These are phyloP conservation scores for Macrosteles quadrilineatus DNA, from an alignment of 1,140 invertebrate genomes.

Conservation along the genomic window DNA sequence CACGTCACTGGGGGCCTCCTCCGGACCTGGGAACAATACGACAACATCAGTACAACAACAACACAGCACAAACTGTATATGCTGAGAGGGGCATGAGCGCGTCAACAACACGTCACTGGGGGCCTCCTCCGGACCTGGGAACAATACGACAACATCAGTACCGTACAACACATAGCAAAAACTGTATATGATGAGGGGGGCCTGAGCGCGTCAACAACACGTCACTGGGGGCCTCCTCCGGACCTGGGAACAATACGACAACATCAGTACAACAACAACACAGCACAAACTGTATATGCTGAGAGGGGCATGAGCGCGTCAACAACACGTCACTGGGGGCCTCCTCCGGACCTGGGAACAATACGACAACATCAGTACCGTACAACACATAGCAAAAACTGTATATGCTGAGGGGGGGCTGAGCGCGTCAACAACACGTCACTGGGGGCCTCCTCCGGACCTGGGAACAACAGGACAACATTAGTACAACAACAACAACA, in stretches of 20 bases:
- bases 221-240: constrained; percentile 47
- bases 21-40: too few relatives aligned
- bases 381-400: too few relatives aligned
- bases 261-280: neutral
- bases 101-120: constrained; percentile 50
- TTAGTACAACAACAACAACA: neutral
- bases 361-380: too few relatives aligned
- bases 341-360: too few relatives aligned
- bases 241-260: constrained; percentile 40
- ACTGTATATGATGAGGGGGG: constrained; percentile 40
- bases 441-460: constrained; percentile 39
- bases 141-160: neutral
- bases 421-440: too few relatives aligned
- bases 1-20: constrained; percentile 52
- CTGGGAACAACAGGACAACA: constrained; percentile 39
- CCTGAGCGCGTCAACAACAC: constrained; percentile 49
- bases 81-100: constrained; percentile 47
- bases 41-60: too few relatives aligned
- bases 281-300: too few relatives aligned
- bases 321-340: constrained; percentile 49
- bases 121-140: constrained; percentile 43
- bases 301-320: constrained; percentile 50
- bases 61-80: too few relatives aligned
- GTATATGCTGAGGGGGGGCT: too few relatives aligned
- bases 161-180: too few relatives aligned